Evolutionary conservation across 2,797 vertebrate genomes (phyloP).

Genomic region (Cossypha dichroa): DNA sequence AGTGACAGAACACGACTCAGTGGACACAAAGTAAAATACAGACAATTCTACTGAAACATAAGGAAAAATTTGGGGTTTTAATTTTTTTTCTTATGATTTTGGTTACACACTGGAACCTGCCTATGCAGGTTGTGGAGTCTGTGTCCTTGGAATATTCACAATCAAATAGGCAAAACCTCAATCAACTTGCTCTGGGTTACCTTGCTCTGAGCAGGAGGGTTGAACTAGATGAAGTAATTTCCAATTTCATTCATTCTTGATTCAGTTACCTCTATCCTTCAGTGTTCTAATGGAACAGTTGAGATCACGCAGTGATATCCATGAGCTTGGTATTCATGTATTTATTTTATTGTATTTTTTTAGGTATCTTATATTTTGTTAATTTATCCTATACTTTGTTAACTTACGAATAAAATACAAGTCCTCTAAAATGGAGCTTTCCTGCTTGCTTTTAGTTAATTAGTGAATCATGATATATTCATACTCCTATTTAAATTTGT

Average conservation of each 20-base stretch:
- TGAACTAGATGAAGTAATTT: background rate
- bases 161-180: rapidly evolving
- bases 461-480: background rate
- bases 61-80: background rate
- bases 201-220: background rate
- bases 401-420: background rate
- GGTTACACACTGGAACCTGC: background rate
- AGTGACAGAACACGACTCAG: background rate
- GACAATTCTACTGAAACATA: background rate
- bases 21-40: background rate
- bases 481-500: background rate
- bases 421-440: background rate
- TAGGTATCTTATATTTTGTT: background rate
- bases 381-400: background rate
- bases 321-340: background rate
- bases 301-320: background rate
- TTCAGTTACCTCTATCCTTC: background rate
- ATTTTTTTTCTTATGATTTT: no score
- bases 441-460: background rate
- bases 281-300: background rate
- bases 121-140: background rate
- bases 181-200: background rate
- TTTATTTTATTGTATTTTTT: background rate
- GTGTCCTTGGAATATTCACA: background rate
- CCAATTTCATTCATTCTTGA: background rate